These are phyloP conservation scores for Erythrocercus mccallii DNA, from an alignment of 2,113 vertebrate species.

Conservation along the genomic window DNA sequence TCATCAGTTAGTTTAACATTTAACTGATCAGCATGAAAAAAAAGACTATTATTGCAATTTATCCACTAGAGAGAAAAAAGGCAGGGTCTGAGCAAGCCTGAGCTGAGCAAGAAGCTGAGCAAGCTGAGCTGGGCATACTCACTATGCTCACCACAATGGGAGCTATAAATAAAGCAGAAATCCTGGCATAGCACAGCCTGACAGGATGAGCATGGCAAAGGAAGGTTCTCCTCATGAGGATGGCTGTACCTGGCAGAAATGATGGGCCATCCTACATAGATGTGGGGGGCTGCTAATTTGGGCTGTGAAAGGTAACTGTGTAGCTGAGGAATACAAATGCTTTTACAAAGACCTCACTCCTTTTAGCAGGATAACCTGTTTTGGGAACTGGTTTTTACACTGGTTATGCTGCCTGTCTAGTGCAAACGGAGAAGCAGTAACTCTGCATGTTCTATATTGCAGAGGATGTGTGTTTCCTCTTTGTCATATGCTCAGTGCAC, in stretches of 20 bases:
- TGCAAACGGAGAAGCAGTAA: neutral
- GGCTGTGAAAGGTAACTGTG: neutral
- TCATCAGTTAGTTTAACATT: neutral
- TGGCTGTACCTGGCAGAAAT: neutral
- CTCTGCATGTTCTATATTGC: neutral
- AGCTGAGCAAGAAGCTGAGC: accelerated
- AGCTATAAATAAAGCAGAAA: neutral
- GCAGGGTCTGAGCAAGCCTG: neutral
- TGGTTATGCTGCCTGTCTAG: neutral
- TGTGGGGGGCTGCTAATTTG: neutral
- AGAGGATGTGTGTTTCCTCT: neutral
- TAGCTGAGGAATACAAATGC: neutral
- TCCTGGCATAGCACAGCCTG: neutral
- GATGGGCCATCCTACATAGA: neutral
- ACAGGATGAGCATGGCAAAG: neutral
- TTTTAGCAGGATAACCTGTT: neutral
- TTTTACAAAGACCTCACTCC: neutral
- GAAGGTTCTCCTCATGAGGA: neutral
- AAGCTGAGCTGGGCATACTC: too few relatives aligned
- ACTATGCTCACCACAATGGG: accelerated
- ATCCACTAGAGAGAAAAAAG: neutral
- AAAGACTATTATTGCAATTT: neutral
- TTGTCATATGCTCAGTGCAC: neutral
- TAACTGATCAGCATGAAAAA: neutral
- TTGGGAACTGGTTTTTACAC: neutral